Evolutionary conservation across 2,797 vertebrate species (phyloP).

Genomic region (Falco peregrinus): DNA sequence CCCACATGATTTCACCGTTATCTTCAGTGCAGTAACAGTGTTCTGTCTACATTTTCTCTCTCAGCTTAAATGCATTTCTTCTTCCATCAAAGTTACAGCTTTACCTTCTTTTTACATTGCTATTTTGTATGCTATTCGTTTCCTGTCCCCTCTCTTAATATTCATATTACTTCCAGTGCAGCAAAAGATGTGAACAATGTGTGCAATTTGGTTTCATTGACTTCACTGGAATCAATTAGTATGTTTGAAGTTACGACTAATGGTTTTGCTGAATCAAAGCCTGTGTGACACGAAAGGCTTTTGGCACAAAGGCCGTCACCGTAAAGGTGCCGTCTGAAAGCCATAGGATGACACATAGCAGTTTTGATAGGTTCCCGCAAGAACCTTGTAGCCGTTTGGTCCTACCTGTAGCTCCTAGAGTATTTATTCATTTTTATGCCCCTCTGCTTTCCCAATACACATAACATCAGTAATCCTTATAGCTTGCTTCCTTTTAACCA

Average conservation of each 20-base stretch:
- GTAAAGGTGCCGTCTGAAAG: background rate
- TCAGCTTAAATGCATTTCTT: background rate
- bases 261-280: background rate
- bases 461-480: background rate
- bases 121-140: background rate
- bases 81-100: background rate
- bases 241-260: background rate
- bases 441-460: background rate
- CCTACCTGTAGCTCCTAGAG: background rate
- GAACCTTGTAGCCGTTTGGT: background rate
- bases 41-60: background rate
- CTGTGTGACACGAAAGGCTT: background rate
- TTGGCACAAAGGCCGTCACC: background rate
- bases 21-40: background rate
- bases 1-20: background rate
- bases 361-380: background rate
- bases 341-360: background rate
- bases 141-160: background rate
- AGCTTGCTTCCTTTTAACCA: background rate
- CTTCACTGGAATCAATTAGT: background rate
- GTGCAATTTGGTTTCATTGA: background rate
- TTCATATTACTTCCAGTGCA: background rate
- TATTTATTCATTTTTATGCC: background rate
- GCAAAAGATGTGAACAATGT: background rate
- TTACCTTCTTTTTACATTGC: background rate